These are phyloP conservation scores for Xestia c-nigrum DNA, from an alignment of 2,888 invertebrate genomes.

Conservation along the genomic window DNA sequence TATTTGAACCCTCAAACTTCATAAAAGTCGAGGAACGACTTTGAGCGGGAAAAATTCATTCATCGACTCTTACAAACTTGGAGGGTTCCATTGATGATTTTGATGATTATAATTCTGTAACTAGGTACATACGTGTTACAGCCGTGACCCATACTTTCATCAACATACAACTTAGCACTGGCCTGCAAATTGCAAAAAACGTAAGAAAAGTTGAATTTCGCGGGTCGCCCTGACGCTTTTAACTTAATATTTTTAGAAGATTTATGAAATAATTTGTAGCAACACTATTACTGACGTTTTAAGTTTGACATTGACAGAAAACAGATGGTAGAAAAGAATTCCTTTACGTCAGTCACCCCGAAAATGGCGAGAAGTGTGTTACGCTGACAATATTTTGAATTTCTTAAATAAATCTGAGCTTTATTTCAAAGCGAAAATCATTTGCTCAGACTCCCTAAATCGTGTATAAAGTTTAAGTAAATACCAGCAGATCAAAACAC, in stretches of 20 bases:
- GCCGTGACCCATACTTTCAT: no score
- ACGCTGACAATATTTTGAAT: constrained; percentile 71
- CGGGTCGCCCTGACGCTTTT: no score
- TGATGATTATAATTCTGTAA: no score
- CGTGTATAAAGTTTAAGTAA: constrained; percentile 46
- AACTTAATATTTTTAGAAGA: neutral
- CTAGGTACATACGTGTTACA: no score
- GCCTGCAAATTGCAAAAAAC: no score
- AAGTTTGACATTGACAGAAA: constrained; percentile 51
- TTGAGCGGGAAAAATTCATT: no score
- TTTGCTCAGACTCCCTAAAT: constrained; percentile 40
- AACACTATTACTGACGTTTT: constrained; percentile 17
- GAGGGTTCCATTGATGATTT: no score
- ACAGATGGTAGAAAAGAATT: constrained; percentile 47
- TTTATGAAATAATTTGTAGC: constrained; percentile 1
- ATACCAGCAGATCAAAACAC: constrained; percentile 35
- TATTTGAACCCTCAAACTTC: no score
- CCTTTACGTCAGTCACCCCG: constrained; percentile 67
- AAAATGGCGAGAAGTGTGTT: constrained; percentile 84
- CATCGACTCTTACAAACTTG: no score
- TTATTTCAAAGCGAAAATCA: constrained; percentile 67
- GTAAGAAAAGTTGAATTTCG: no score
- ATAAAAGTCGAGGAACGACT: no score
- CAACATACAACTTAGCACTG: no score
- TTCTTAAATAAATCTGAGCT: constrained; percentile 61